Base-by-base conservation (phyloP, 2,113 vertebrate species). In the Serilophus lunatus region DNA sequence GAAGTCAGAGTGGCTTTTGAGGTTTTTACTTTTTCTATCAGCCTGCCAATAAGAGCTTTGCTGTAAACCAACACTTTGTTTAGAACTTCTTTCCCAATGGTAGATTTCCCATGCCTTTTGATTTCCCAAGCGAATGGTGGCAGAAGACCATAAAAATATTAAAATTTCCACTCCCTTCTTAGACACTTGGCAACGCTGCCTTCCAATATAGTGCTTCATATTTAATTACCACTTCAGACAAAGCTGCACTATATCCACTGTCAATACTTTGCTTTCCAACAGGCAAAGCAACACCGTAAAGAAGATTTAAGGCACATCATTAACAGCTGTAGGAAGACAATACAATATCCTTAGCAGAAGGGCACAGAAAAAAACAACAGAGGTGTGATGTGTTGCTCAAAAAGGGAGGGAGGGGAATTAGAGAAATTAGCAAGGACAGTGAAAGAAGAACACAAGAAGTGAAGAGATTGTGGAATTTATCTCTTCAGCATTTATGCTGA, bases 211-310 rank as follows among this genome's bases (percentile, higher is more conserved):
- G 60, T 86, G 50, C 53, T 79, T 60, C 86, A 71, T 54, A 88
- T 91, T 93, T 71, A 95, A 96, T 89, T 91, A 85, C 74, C 57
- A 56, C 84, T 93, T 87, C 72, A 94, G 88, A 89, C 65, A 79
- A 84, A 90, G 54, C 54, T 70, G 69, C 47, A 35, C 82, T 85
- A 56, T 64, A 70, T 36, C 28, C 75, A 75, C 38, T 77, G 54
- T 31, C 63, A 51, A 23, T 25, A 47, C 61, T 86, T 86, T 75
- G 64, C 76, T 92, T 92, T 80, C 78, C 71, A 90, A 78, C 80
- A 64, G 53, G 54, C 35, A 83, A 28, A 85, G 33, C 11, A 75
- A 57, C 35, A 35, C 24, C 66, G 59, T 68, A 90, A 92, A 45
- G 64, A 77, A 80, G 79, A 93, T 75, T 61, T 74, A 74, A 77